Conservation (phyloP, 2,888 invertebrate species). For the Agrochola circellaris region DNA sequence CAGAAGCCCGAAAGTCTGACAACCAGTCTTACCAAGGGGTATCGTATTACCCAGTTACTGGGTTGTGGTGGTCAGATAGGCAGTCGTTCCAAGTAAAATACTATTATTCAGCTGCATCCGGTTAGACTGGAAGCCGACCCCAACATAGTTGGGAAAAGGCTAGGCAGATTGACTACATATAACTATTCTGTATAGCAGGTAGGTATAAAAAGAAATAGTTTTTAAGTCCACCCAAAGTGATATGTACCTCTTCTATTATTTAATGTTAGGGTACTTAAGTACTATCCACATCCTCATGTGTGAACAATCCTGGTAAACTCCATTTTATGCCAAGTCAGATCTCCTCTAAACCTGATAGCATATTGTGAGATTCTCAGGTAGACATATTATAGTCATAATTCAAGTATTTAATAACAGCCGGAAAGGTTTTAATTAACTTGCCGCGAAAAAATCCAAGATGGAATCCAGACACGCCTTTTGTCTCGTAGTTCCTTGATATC, state of each 20-base stretch:
- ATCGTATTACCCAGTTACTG: too few relatives aligned
- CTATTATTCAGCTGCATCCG: too few relatives aligned
- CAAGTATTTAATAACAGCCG: background rate
- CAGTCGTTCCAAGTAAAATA: too few relatives aligned
- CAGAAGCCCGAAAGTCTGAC: too few relatives aligned
- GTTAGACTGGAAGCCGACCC: too few relatives aligned
- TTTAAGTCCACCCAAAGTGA: background rate
- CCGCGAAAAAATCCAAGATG: background rate
- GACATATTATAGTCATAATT: too few relatives aligned
- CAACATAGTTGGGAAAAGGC: too few relatives aligned
- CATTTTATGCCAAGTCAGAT: background rate
- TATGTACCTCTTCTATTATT: background rate
- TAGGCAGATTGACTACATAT: too few relatives aligned
- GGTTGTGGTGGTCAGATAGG: too few relatives aligned
- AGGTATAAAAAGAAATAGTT: background rate
- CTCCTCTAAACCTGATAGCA: background rate
- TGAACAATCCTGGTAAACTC: background rate
- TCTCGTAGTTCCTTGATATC: background rate
- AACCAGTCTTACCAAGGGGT: too few relatives aligned
- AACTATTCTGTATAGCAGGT: too few relatives aligned
- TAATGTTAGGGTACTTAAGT: background rate
- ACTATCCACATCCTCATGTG: background rate
- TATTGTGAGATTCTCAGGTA: too few relatives aligned
- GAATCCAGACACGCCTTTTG: background rate
- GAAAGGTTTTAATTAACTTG: background rate